Base-by-base conservation (phyloP, 2,797 vertebrate genomes). In the Dendrocincla fuliginosa region DNA sequence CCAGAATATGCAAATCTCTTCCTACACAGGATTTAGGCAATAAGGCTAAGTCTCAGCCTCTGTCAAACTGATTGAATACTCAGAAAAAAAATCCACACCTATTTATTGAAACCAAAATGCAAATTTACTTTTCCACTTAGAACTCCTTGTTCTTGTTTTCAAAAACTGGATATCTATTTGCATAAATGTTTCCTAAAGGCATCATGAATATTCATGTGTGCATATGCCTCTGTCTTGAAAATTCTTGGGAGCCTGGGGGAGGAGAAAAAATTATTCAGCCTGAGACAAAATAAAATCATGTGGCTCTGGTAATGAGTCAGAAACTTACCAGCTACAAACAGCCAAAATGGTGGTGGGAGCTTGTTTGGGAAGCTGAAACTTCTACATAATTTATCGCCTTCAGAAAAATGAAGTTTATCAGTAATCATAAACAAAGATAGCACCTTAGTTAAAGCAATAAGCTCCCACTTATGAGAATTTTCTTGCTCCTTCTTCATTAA, bases 161-260 rank as follows among this genome's bases (percentile, higher is more conserved):
- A 60, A 70, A 91, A 89, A 73, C 20, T 92, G 49, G 37, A 74
- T 93, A 84, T 42, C 20, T 74, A 82, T 90, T 93, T 93, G 77
- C 88, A 96, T 94, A 94, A 90, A 95, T 84, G 81, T 96, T 96
- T 94, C 81, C 65, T 88, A 87, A 94, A 96, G 57, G 22, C 2
- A 24, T 90, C 5, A 84, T 97, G 92, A 95, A 96, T 93, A 96
- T 94, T 93, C 70, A 89, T 92, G 50, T 68, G 33, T 80, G 59
- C 69, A 85, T 85, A 87, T 63, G 74, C 37, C 24, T 82, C 52
- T 87, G 12, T 87, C 79, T 82, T 93, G 71, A 87, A 94, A 87
- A 41, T 82, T 92, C 71, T 80, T 88, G 28, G 70, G 57, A 95
- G 35, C 20, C 4, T 90, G 65, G 16, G 5, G n/a, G 35, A 87